phyloP scores from a whole-genome alignment of 2,113 vertebrate genomes.

The Balaeniceps rex region DNA sequence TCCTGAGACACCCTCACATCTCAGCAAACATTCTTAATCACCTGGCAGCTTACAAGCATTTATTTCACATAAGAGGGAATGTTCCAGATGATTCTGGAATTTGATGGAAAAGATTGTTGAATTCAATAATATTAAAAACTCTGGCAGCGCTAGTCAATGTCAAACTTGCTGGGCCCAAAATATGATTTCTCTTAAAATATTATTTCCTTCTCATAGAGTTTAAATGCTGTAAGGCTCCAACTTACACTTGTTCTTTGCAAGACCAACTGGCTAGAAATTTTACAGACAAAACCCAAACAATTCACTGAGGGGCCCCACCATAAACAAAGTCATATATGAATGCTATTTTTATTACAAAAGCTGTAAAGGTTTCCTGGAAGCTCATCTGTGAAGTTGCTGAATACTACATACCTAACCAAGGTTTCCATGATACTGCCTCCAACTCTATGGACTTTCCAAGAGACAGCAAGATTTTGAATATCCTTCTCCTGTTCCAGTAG shows the following conservation, averaged over 20 bases:
- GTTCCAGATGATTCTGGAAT: constrained; percentile 50
- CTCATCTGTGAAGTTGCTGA: constrained; percentile 14
- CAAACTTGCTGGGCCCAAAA: neutral
- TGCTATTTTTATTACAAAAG: constrained; percentile 44
- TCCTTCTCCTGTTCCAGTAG: neutral
- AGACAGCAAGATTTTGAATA: neutral
- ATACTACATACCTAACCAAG: neutral
- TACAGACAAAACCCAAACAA: constrained; percentile 33
- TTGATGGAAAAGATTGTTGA: constrained; percentile 48
- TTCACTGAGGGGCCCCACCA: constrained; percentile 4
- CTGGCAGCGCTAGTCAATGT: constrained; percentile 32
- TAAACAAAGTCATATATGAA: constrained; percentile 42
- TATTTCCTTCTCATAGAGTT: neutral
- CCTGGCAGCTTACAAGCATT: constrained; percentile 38
- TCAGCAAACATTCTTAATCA: constrained; percentile 56
- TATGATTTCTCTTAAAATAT: constrained; percentile 39
- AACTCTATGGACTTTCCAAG: neutral
- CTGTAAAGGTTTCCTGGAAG: constrained; percentile 51
- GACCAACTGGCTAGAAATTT: constrained; percentile 6
- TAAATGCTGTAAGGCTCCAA: neutral
- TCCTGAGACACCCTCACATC: constrained; percentile 35
- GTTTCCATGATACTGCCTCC: constrained; percentile 9
- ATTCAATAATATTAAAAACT: constrained; percentile 10
- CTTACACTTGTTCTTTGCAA: constrained; percentile 11
- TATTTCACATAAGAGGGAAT: neutral